Evolutionary conservation across 2,797 vertebrate species (phyloP).

Genomic region (Syngnathus acus): DNA sequence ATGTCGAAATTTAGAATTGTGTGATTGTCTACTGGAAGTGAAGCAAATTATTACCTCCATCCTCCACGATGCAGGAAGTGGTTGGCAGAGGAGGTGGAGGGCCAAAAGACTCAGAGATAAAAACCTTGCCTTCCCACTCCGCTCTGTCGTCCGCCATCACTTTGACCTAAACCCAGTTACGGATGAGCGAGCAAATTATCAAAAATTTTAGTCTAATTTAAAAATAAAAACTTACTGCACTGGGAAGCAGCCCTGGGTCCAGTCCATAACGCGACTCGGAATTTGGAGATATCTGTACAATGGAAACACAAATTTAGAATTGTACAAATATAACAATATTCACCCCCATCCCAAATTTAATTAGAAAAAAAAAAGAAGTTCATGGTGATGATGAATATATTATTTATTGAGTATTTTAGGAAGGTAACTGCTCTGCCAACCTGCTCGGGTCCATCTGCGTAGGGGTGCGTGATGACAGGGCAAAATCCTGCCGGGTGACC

Average conservation of each 20-base stretch:
- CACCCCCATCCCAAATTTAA: too few relatives aligned
- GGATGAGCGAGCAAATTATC: background rate
- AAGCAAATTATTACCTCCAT: slow-evolving; percentile 52
- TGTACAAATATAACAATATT: too few relatives aligned
- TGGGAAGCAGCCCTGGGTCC: slow-evolving; percentile 70
- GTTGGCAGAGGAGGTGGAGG: slow-evolving; percentile 70
- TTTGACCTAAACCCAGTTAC: slow-evolving; percentile 54
- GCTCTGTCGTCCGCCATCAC: slow-evolving; percentile 65
- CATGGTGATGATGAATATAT: background rate
- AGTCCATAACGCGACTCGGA: slow-evolving; percentile 71
- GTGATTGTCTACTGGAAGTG: too few relatives aligned
- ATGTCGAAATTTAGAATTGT: too few relatives aligned
- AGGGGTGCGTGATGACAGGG: background rate
- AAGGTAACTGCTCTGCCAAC: slow-evolving; percentile 28
- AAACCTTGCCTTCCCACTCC: slow-evolving; percentile 69
- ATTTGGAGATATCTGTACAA: slow-evolving; percentile 26
- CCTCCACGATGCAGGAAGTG: slow-evolving; percentile 63
- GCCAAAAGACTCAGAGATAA: slow-evolving; percentile 58
- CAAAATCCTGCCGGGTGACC: background rate
- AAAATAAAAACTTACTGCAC: slow-evolving; percentile 53
- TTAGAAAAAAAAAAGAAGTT: too few relatives aligned
- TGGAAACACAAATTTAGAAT: background rate
- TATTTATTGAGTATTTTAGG: too few relatives aligned
- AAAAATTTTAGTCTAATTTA: background rate
- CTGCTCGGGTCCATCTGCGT: slow-evolving; percentile 13